Evolutionary conservation across 2,888 invertebrate species (phyloP).

Genomic region (Timandra comae): DNA sequence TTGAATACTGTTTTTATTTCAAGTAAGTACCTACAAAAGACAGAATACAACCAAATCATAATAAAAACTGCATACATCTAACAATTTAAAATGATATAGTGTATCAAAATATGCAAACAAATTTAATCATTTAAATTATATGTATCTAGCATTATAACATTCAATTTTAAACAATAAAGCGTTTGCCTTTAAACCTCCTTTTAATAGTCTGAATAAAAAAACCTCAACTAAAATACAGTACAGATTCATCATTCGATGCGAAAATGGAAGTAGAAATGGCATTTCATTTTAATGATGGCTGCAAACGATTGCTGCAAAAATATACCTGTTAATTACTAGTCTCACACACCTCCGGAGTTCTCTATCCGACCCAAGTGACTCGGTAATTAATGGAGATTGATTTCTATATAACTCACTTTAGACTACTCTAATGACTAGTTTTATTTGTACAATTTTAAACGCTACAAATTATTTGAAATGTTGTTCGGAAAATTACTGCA

Average conservation of each 20-base stretch:
- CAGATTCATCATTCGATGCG: neutral
- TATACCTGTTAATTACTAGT: slow-evolving; percentile 14
- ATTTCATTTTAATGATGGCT: slow-evolving; percentile 10
- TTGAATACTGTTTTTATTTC: too few relatives aligned
- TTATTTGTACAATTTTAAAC: neutral
- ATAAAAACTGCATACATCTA: too few relatives aligned
- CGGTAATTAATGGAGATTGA: slow-evolving; percentile 16
- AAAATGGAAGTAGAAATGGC: slow-evolving; percentile 1
- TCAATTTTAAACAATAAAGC: too few relatives aligned
- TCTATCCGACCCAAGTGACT: slow-evolving; percentile 8
- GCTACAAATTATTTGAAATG: too few relatives aligned
- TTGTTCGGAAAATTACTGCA: neutral
- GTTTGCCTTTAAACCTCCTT: too few relatives aligned
- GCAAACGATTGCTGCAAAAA: slow-evolving; percentile 15
- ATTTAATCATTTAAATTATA: too few relatives aligned
- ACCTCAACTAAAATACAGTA: neutral
- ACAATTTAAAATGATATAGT: too few relatives aligned
- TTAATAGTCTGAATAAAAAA: neutral
- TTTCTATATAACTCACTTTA: slow-evolving; percentile 10
- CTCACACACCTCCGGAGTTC: slow-evolving; percentile 15
- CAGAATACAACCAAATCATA: too few relatives aligned
- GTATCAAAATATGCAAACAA: too few relatives aligned
- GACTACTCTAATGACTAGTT: neutral
- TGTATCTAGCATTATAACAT: too few relatives aligned
- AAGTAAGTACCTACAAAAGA: too few relatives aligned